Percentiles rank a stretch among this genome's conserved stretches.
These are phyloP conservation scores for Ginglymostoma cirratum DNA, from an alignment of 2,113 vertebrate genomes.

Conservation along the genomic window DNA sequence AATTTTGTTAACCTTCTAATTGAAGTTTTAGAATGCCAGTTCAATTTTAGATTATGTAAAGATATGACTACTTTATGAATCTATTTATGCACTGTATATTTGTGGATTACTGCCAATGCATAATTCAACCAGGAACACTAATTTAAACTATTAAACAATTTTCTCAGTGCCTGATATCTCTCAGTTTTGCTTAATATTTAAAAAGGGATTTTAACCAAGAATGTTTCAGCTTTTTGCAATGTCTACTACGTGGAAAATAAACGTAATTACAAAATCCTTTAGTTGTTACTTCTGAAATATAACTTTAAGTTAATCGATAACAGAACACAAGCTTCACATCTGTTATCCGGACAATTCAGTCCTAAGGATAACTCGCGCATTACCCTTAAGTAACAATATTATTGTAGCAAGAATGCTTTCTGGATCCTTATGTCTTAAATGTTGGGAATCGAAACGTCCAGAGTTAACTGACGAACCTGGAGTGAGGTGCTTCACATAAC, in stretches of 20 bases:
- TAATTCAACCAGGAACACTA: not conserved
- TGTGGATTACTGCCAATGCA: conserved; percentile 20
- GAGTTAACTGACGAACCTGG: too few species aligned
- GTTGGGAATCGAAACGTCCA: not conserved
- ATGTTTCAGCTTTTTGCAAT: not conserved
- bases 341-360: not conserved
- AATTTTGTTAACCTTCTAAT: not conserved
- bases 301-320: not conserved
- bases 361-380: not conserved
- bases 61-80: not conserved
- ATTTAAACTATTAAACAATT: conserved; percentile 9
- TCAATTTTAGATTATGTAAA: not conserved
- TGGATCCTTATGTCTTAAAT: not conserved
- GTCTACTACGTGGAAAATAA: not conserved
- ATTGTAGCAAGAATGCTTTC: not conserved
- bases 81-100: conserved; percentile 25
- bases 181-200: conserved; percentile 3
- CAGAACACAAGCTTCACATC: not conserved
- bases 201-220: not conserved
- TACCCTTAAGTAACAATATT: not conserved
- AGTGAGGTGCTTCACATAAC: not conserved
- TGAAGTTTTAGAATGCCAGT: conserved; percentile 6
- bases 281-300: not conserved
- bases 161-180: conserved; percentile 17
- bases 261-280: not conserved